Evolutionary conservation across 2,888 invertebrate species (phyloP).

Genomic region (Trileptium ribeirensis): DNA sequence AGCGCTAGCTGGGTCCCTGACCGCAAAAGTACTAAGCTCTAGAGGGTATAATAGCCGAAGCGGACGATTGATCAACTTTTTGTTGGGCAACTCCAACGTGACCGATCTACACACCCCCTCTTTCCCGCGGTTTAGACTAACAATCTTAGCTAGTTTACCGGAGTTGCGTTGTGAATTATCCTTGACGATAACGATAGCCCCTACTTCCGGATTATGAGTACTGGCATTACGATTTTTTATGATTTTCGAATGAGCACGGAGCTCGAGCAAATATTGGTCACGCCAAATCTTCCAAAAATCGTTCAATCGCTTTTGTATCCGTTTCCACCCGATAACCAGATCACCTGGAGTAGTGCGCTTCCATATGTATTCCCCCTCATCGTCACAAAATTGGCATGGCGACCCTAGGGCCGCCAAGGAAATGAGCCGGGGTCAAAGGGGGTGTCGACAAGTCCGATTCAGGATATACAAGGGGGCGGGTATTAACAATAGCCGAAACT

Average conservation of each 20-base stretch:
- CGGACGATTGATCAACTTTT: neutral
- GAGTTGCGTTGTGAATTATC: neutral
- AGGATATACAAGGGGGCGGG: neutral
- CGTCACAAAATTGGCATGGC: neutral
- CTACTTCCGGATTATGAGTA: neutral
- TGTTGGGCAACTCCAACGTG: neutral
- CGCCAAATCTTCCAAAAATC: slow-evolving; percentile 1
- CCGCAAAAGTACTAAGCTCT: neutral
- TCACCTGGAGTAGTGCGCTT: neutral
- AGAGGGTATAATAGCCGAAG: neutral
- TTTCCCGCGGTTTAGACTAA: neutral
- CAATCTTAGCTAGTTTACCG: neutral
- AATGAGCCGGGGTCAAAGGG: neutral
- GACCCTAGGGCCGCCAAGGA: neutral
- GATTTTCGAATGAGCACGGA: neutral
- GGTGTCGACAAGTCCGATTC: neutral
- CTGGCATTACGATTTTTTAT: neutral
- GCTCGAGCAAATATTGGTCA: neutral
- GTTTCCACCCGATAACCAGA: neutral
- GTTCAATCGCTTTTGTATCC: neutral
- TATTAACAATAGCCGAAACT: neutral
- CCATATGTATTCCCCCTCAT: neutral
- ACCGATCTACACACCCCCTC: neutral
- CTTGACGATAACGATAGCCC: neutral
- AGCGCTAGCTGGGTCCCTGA: no score